Percentiles rank a stretch among this genome's conserved stretches.
Conservation (phyloP, 2,888 invertebrate species). For the Orthosia gothica region DNA sequence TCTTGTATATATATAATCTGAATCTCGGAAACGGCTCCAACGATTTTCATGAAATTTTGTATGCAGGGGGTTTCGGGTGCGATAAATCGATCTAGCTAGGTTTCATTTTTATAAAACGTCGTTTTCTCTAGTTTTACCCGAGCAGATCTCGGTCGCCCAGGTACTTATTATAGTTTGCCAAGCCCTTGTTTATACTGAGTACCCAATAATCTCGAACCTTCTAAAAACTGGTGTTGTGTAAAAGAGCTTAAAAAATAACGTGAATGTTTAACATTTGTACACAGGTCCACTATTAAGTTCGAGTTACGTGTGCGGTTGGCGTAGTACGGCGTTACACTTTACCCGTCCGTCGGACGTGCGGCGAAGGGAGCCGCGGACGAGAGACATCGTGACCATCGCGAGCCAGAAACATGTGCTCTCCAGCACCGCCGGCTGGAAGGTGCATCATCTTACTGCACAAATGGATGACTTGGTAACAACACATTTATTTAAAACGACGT, state of each 20-base stretch:
- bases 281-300: slow-evolving; percentile 87
- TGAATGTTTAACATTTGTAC: slow-evolving; percentile 22
- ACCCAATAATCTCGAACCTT: not conserved
- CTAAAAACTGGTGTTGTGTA: slow-evolving; percentile 1
- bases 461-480: slow-evolving; percentile 95
- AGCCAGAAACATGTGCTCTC: slow-evolving; percentile 96
- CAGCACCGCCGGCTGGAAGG: slow-evolving; percentile 98
- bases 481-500: no score
- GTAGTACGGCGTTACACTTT: slow-evolving; percentile 89
- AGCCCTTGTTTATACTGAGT: not conserved
- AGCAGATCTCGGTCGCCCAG: no score
- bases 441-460: slow-evolving; percentile 97
- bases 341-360: slow-evolving; percentile 94
- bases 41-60: no score
- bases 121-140: no score
- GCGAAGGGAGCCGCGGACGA: slow-evolving; percentile 96
- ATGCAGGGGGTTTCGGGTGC: no score
- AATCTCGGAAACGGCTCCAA: no score
- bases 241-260: not conserved
- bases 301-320: slow-evolving; percentile 89
- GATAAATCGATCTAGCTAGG: no score
- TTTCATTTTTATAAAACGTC: no score
- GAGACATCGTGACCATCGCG: slow-evolving; percentile 96
- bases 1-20: no score
- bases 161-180: not conserved